Conservation (phyloP, 2,888 invertebrate species). For the Melanotus villosus region DNA sequence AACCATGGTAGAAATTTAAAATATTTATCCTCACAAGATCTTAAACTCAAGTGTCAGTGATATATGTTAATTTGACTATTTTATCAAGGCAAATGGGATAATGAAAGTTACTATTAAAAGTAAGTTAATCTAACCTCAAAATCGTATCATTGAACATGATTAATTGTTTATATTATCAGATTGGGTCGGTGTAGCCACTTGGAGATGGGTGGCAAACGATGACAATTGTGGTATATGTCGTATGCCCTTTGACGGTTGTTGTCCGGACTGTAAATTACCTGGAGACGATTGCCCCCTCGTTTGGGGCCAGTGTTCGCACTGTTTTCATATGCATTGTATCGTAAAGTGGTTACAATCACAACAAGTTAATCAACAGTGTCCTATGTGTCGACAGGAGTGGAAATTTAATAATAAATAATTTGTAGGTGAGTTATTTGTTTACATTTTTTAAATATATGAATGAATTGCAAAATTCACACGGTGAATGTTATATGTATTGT, state of each 20-base stretch:
- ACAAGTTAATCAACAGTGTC: conserved; percentile 88
- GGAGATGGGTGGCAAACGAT: conserved; percentile 99
- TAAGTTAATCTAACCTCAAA: conserved; percentile 63
- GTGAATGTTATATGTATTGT: too few relatives aligned
- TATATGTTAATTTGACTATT: background rate
- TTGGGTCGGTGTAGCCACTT: conserved; percentile 97
- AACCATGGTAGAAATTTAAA: too few relatives aligned
- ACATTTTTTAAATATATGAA: too few relatives aligned
- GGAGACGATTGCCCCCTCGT: conserved; percentile 99
- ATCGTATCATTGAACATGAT: background rate
- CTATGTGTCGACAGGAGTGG: conserved; percentile 99
- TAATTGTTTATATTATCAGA: conserved; percentile 67
- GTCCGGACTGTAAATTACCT: conserved; percentile 97
- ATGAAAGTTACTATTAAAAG: conserved; percentile 79
- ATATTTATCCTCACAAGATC: too few relatives aligned
- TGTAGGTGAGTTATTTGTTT: conserved; percentile 29
- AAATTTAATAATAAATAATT: conserved; percentile 88
- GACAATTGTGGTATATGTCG: conserved; percentile 99
- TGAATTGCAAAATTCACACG: too few relatives aligned
- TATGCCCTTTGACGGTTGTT: conserved; percentile 98
- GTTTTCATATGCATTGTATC: conserved; percentile 99
- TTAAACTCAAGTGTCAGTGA: conserved; percentile 1
- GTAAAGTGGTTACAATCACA: conserved; percentile 99
- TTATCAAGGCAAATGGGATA: conserved; percentile 45
- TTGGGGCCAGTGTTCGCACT: conserved; percentile 99